Evolutionary conservation across 2,797 vertebrate species (phyloP).

Genomic region (Scolopax rusticola): DNA sequence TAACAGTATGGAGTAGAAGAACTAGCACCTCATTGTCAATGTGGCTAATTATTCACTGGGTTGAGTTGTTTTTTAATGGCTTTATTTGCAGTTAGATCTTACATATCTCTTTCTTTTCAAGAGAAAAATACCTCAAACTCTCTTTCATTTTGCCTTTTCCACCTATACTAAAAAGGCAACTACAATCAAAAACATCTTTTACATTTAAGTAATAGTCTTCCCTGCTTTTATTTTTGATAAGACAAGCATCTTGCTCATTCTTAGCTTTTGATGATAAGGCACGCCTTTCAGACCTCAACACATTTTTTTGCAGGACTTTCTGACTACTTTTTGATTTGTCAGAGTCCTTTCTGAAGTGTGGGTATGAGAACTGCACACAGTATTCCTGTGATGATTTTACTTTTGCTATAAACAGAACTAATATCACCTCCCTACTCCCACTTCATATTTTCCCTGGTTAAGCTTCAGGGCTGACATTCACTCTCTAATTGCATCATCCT

Average conservation of each 20-base stretch:
- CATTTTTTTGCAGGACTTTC: background rate
- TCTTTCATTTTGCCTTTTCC: background rate
- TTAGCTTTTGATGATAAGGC: background rate
- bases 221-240: background rate
- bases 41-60: background rate
- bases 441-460: constrained; percentile 13
- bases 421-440: constrained; percentile 15
- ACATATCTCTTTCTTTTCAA: background rate
- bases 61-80: background rate
- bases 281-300: background rate
- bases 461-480: constrained; percentile 26
- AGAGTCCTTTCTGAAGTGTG: background rate
- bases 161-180: background rate
- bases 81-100: background rate
- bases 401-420: background rate
- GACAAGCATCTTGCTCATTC: background rate
- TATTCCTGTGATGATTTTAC: constrained; percentile 7
- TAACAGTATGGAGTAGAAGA: background rate
- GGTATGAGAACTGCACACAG: background rate
- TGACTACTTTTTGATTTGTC: background rate
- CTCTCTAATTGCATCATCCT: constrained; percentile 24
- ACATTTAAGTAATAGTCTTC: background rate
- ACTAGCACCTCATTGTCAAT: background rate
- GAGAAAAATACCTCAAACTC: background rate
- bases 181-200: background rate